Base-by-base conservation (phyloP, 2,113 vertebrate species). In the Macrotus californicus region DNA sequence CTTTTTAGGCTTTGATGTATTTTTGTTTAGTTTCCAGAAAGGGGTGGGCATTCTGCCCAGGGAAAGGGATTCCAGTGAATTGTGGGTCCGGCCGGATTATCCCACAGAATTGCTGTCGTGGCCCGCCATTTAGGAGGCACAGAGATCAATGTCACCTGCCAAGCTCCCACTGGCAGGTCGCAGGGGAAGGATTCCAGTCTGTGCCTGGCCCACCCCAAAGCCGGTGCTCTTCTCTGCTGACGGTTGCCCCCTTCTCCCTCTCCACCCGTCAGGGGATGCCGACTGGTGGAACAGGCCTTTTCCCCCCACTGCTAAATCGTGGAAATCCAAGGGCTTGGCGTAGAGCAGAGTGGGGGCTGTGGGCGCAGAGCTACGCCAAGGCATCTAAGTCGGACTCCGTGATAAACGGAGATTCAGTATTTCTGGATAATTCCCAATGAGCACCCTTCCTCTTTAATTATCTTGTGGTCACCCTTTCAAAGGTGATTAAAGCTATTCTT, bases 371-470 rank as follows among this genome's bases (percentile, higher is more conserved):
- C 85, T 96, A 91, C 92, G 94, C 96, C 97, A 97, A 97, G 95
- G 96, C 88, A 96, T 97, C 98, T 96, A 98, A 98, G 97, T 98
- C 72, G 52, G 94, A 98, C 97, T 97, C 97, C 24, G 94, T 79
- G 98, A 98, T 98, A 97, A 98, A 96, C 94, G 95, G 98, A 98
- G 98, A 98, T 98, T 98, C 98, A 98, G 98, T 99, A 98, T 98
- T 98, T 98, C 97, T 95, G 98, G 97, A 98, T 98, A 98, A 98
- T 98, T 98, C 98, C 98, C 98, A 98, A 96, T 94, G 98, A 98
- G 98, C 98, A 97, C 98, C 98, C 97, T 99, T 99, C 99, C 99
- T 99, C 99, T 99, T 99, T 99, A 99, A 99, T 99, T 99, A 99
- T 98, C 98, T 98, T 99, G 98, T 99, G 99, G 99, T 99, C 99